These are phyloP conservation scores for Myopa testacea DNA, from an alignment of 2,888 invertebrate species.

Conservation along the genomic window DNA sequence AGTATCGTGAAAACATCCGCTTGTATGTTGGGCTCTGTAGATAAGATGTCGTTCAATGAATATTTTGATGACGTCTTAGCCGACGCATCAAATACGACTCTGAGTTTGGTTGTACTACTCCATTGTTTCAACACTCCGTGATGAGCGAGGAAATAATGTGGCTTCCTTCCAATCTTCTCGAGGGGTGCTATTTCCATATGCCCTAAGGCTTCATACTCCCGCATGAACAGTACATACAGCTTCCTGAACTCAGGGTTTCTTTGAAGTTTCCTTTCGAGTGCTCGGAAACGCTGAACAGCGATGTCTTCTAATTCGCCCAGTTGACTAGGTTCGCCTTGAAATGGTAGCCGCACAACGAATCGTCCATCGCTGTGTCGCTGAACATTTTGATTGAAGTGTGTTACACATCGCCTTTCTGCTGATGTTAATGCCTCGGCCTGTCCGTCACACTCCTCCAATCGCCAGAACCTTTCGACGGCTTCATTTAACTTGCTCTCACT, in stretches of 20 bases:
- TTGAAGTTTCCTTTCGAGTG: not conserved
- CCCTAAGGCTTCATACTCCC: no score
- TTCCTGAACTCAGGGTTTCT: not conserved
- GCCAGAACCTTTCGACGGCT: no score
- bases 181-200: no score
- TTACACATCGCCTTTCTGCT: not conserved
- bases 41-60: conserved; percentile 38
- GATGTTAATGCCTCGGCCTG: not conserved
- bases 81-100: conserved; percentile 38
- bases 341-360: not conserved
- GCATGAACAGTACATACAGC: no score
- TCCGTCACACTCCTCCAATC: no score
- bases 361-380: not conserved
- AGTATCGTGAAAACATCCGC: not conserved
- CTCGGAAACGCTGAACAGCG: not conserved
- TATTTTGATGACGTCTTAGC: conserved; percentile 15
- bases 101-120: no score
- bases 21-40: conserved; percentile 9
- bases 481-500: no score
- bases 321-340: no score
- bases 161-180: no score
- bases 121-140: no score
- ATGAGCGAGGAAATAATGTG: no score
- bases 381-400: not conserved
- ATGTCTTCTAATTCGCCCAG: not conserved